Percentiles rank a stretch among this genome's conserved stretches.
phyloP scores from a whole-genome alignment of 2,797 vertebrate genomes.

The Babyrousa celebensis region DNA sequence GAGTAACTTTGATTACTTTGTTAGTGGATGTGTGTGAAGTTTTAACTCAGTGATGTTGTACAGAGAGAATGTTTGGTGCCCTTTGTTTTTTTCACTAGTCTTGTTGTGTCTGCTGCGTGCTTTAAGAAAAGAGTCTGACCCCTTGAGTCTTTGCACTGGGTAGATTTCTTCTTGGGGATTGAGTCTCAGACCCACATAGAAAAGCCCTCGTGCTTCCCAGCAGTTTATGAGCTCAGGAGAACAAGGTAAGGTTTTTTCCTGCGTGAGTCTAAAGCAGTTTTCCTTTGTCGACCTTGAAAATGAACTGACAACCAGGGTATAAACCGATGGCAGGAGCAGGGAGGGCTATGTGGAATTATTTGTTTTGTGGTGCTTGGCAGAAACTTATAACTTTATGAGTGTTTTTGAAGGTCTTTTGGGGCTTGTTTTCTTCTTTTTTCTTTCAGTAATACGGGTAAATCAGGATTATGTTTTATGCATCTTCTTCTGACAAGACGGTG shows the following conservation, averaged over 20 bases:
- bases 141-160: not conserved
- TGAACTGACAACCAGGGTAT: not conserved
- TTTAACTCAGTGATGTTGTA: not conserved
- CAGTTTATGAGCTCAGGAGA: not conserved
- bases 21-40: not conserved
- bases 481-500: not conserved
- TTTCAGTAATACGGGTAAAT: not conserved
- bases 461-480: not conserved
- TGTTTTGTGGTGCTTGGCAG: not conserved
- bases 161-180: not conserved
- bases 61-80: not conserved
- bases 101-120: not conserved
- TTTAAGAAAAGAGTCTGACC: not conserved
- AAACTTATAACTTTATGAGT: not conserved
- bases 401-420: not conserved
- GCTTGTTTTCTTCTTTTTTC: not conserved
- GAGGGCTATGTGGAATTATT: not conserved
- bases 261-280: not conserved
- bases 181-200: not conserved
- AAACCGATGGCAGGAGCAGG: not conserved
- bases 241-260: not conserved
- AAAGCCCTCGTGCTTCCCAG: not conserved
- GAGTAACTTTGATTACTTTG: not conserved
- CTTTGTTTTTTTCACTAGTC: not conserved
- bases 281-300: not conserved